phyloP scores from a whole-genome alignment of 2,797 vertebrate species.

The Urophycis tenuis region DNA sequence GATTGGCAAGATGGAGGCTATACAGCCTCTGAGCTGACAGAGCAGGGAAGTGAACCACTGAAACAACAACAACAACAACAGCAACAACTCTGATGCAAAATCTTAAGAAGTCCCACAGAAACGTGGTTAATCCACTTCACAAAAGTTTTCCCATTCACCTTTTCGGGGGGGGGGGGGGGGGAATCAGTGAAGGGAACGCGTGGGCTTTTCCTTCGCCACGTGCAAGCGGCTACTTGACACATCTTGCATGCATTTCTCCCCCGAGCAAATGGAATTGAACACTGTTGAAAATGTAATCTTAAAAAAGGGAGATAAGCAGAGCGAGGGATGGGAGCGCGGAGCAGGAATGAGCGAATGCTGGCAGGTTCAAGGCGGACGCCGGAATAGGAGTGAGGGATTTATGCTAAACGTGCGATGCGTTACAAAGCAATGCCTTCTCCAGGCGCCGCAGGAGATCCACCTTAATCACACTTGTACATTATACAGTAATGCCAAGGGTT shows the following conservation, averaged over 20 bases:
- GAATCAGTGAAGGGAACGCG: neutral
- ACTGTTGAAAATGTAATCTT: constrained; percentile 11
- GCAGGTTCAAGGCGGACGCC: constrained; percentile 56
- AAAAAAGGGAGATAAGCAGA: constrained; percentile 28
- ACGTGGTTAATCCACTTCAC: neutral
- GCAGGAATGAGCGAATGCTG: constrained; percentile 39
- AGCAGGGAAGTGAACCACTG: neutral
- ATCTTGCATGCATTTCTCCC: neutral
- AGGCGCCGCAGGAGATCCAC: constrained; percentile 62
- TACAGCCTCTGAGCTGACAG: neutral
- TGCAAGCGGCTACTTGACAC: neutral
- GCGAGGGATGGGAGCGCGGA: neutral
- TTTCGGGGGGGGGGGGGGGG: neutral
- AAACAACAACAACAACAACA: neutral
- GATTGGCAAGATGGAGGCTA: neutral
- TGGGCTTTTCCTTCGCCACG: neutral
- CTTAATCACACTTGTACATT: constrained; percentile 70
- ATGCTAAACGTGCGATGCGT: constrained; percentile 68
- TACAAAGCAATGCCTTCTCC: constrained; percentile 64
- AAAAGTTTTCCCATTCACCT: neutral
- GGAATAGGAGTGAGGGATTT: constrained; percentile 58
- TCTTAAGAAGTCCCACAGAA: neutral
- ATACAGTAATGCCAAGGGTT: constrained; percentile 70
- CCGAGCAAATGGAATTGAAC: neutral
- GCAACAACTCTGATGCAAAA: neutral